phyloP scores from a whole-genome alignment of 1,140 invertebrate genomes.

The Lethrus apterus region DNA sequence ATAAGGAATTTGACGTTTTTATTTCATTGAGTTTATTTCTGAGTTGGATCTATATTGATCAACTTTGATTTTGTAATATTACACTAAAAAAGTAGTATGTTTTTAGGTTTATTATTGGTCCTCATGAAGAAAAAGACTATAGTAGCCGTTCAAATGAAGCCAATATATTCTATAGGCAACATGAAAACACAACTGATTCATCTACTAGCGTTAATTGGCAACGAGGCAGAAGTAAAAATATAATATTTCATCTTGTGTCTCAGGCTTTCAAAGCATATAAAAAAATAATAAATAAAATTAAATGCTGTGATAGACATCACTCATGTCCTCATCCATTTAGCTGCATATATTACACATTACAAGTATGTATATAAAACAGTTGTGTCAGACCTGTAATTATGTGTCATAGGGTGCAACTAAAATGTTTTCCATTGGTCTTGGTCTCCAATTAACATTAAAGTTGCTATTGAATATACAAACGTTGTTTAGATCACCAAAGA shows the following conservation, averaged over 20 bases:
- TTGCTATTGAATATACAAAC: slow-evolving; percentile 45
- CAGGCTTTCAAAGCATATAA: slow-evolving; percentile 45
- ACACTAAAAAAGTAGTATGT: no score
- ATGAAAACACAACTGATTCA: slow-evolving; percentile 19
- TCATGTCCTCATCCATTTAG: slow-evolving; percentile 55
- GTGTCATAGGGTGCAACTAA: slow-evolving; percentile 51
- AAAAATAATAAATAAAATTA: slow-evolving; percentile 43
- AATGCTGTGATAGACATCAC: slow-evolving; percentile 45
- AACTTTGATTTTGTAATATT: no score
- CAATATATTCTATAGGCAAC: slow-evolving; percentile 29
- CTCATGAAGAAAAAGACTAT: slow-evolving; percentile 49
- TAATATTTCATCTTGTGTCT: slow-evolving; percentile 38
- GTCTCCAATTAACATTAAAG: slow-evolving; percentile 52
- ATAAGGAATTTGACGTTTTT: no score
- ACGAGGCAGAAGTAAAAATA: slow-evolving; percentile 27
- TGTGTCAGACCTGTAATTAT: no score
- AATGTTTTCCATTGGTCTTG: slow-evolving; percentile 52
- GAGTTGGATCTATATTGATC: slow-evolving; percentile 7
- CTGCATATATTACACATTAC: slow-evolving; percentile 51
- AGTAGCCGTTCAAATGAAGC: slow-evolving; percentile 24
- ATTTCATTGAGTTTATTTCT: slow-evolving; percentile 1
- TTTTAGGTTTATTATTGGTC: slow-evolving; percentile 53
- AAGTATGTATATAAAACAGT: slow-evolving; percentile 45
- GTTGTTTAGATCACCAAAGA: slow-evolving; percentile 45
- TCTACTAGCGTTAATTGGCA: slow-evolving; percentile 19